phyloP scores from a whole-genome alignment of 2,797 vertebrate genomes.

The Jordanella pulchra region DNA sequence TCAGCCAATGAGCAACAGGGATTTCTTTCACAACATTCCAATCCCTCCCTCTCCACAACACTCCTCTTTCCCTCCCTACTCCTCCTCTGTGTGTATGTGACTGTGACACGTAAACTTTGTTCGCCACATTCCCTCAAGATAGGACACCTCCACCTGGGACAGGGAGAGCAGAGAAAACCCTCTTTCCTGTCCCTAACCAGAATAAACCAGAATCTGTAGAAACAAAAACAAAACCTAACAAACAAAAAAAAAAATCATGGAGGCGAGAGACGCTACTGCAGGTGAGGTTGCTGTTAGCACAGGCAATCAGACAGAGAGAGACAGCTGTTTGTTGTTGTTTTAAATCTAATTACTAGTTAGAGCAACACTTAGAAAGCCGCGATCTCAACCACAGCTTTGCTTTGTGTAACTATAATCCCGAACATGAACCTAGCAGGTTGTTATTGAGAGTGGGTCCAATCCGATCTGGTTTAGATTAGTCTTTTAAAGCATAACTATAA shows the following conservation, averaged over 20 bases:
- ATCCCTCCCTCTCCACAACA: constrained; percentile 12
- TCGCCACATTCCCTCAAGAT: constrained; percentile 16
- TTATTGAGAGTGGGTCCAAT: background rate
- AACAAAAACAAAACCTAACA: background rate
- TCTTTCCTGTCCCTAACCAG: background rate
- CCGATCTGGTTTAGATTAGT: background rate
- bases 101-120: constrained; percentile 76
- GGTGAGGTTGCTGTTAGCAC: constrained; percentile 61
- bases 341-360: background rate
- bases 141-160: constrained; percentile 44
- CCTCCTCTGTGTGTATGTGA: background rate
- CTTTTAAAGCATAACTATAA: background rate
- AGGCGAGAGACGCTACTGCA: constrained; percentile 65
- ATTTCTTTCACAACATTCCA: constrained; percentile 64
- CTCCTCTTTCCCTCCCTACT: constrained; percentile 8
- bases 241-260: constrained; percentile 60
- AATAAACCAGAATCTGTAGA: background rate
- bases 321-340: constrained; percentile 17
- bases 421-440: background rate
- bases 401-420: background rate
- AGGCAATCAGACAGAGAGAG: background rate
- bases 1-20: constrained; percentile 63
- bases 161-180: constrained; percentile 26
- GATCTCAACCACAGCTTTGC: background rate
- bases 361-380: background rate